phyloP scores from a whole-genome alignment of 1,140 invertebrate genomes.

The Coptotermes formosanus region DNA sequence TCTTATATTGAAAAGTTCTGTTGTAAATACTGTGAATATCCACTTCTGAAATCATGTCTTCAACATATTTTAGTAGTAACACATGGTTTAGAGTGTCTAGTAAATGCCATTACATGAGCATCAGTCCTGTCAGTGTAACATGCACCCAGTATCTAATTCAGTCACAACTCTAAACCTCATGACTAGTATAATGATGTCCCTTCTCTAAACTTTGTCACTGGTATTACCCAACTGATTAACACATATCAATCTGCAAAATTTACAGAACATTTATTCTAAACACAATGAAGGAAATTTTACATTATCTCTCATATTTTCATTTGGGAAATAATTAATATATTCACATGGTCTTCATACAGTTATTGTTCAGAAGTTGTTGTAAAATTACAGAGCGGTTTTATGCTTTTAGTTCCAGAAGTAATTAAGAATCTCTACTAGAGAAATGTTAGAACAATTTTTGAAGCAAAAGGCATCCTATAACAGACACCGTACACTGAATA shows the following conservation, averaged over 20 bases:
- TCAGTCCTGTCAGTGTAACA: no score
- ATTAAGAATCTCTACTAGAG: constrained; percentile 6
- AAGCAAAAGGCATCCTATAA: constrained; percentile 34
- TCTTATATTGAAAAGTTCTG: no score
- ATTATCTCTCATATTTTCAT: constrained; percentile 20
- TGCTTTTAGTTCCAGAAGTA: neutral
- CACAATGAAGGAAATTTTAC: constrained; percentile 31
- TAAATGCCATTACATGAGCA: no score
- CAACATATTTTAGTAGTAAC: no score
- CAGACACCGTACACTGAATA: constrained; percentile 33
- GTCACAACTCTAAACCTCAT: no score
- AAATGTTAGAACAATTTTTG: constrained; percentile 21
- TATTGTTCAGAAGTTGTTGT: constrained; percentile 22
- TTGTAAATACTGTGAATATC: no score
- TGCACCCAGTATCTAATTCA: no score
- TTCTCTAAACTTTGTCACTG: no score
- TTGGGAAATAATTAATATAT: constrained; percentile 22
- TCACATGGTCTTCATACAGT: constrained; percentile 21
- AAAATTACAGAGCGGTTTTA: neutral
- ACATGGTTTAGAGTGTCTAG: no score
- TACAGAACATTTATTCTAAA: constrained; percentile 34
- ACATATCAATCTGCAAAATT: constrained; percentile 25
- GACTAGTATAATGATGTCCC: no score
- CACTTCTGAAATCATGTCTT: no score
- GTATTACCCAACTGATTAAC: no score